Percentiles rank a stretch among this genome's conserved stretches.
These are phyloP conservation scores for Xyrichtys novacula DNA, from an alignment of 2,797 vertebrate species.

Conservation along the genomic window DNA sequence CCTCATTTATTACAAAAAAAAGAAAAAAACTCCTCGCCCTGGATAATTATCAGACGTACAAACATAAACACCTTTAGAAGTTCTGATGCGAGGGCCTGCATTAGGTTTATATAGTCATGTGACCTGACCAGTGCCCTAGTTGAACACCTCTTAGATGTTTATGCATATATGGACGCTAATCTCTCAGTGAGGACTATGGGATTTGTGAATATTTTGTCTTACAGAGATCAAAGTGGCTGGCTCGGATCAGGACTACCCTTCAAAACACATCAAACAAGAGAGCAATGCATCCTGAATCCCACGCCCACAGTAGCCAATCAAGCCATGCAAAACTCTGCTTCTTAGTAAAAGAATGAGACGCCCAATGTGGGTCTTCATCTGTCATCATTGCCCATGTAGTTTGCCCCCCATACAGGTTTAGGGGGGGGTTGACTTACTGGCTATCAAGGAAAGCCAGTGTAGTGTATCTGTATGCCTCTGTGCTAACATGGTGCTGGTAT, in stretches of 20 bases:
- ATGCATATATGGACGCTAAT: conserved; percentile 83
- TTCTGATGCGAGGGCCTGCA: conserved; percentile 69
- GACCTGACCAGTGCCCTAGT: conserved; percentile 84
- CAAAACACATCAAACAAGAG: conserved; percentile 82
- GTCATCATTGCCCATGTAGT: conserved; percentile 60
- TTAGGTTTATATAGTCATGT: conserved; percentile 79
- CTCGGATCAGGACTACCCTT: conserved; percentile 75
- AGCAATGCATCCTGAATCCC: conserved; percentile 77
- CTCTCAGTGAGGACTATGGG: conserved; percentile 82
- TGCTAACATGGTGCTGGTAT: conserved; percentile 66
- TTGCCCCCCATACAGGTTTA: conserved; percentile 61
- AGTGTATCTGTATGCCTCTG: conserved; percentile 64
- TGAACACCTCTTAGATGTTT: conserved; percentile 83
- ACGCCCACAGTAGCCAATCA: conserved; percentile 81
- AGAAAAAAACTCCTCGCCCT: conserved; percentile 70
- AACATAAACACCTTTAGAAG: conserved; percentile 83
- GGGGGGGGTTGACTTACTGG: conserved; percentile 50
- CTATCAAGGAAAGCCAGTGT: conserved; percentile 66
- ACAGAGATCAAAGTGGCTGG: conserved; percentile 80
- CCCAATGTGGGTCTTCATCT: conserved; percentile 67
- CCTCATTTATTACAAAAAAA: conserved; percentile 81
- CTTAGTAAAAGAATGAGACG: conserved; percentile 65
- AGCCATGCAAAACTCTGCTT: conserved; percentile 71
- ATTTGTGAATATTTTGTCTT: conserved; percentile 86
- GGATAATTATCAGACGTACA: conserved; percentile 80